A percentile compares a stretch with the other conserved stretches of the same genome.
These are phyloP conservation scores for Formica aserva DNA, from an alignment of 2,888 invertebrate species.

Conservation along the genomic window DNA sequence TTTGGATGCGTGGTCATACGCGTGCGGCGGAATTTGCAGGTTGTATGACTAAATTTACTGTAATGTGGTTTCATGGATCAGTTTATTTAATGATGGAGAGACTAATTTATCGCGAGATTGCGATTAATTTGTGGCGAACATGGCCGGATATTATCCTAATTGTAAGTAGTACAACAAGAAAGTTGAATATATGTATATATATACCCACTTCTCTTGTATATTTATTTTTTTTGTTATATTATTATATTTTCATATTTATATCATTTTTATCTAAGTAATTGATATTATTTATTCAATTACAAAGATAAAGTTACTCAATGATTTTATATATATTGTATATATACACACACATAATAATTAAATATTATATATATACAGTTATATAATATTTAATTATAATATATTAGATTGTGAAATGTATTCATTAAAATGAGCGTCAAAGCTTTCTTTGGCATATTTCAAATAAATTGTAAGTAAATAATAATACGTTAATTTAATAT, in stretches of 20 bases:
- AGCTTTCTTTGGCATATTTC: neutral
- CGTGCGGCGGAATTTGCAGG: constrained; percentile 10
- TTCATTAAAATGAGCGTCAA: neutral
- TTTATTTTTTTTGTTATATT: neutral
- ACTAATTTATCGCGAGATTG: constrained; percentile 12
- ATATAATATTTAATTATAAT: neutral
- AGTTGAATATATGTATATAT: neutral
- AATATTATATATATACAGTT: neutral
- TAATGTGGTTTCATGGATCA: constrained; percentile 26
- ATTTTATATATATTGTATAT: neutral
- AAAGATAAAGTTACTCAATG: neutral
- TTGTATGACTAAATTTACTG: constrained; percentile 21
- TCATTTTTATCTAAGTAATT: too few relatives aligned
- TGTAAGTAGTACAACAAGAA: neutral
- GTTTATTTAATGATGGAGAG: neutral
- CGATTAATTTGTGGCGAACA: constrained; percentile 24
- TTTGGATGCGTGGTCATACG: constrained; percentile 2
- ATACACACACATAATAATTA: neutral
- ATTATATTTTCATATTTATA: too few relatives aligned
- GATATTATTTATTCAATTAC: neutral
- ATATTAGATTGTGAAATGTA: neutral
- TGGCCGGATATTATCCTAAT: neutral
- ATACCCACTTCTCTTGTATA: neutral
- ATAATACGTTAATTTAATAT: neutral
- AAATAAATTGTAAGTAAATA: neutral